Base-by-base conservation (phyloP, 2,888 invertebrate genomes). In the Erebia palarica region DNA sequence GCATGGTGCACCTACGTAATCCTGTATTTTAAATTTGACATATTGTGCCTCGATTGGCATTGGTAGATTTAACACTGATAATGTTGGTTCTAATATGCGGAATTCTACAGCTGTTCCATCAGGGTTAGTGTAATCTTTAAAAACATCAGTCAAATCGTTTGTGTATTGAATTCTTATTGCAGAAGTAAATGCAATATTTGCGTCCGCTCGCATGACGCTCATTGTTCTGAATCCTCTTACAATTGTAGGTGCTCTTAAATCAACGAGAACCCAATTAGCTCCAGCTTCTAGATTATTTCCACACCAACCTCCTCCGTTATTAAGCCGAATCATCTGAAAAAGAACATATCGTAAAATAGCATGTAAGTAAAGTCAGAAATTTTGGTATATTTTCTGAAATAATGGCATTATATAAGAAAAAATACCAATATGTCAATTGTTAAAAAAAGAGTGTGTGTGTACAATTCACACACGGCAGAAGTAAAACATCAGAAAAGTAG, bases 81-180 rank as follows among this genome's bases (percentile, higher is more conserved):
- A 92, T 68, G 97, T 97, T 0, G 98, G 97, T 81, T 98, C 98
- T 58, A 97, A 88, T 77, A 98, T 97, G 74, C 98, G 94, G 85
- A 98, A 98, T 85, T 98, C 98, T 0, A 98, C 98, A 11, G 98
- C 97, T 1, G 98, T 97, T 36, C 98, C 98, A 84, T 98, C 97
- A 4, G 98, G 97, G 84, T 98, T 98, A 3, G 97, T 96, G 84
- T 98, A 98, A 81, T 98, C 98, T 88, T 96, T 97, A 86, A 98
- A 98, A 0, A 96, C 94, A 82, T 98, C 98, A 0, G 98, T 97
- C 73, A 98, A 91, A 80, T 98, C 96, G 81, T 98, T 97, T 0
- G 97, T 96, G 84, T 97, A 98, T 87, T 97, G 96, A 79, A 97
- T 96, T 78, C 98, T 95, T 68, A 98, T 97, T 0, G 98, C 98